phyloP scores from a whole-genome alignment of 2,888 invertebrate species.

The Eupithecia dodoneata region DNA sequence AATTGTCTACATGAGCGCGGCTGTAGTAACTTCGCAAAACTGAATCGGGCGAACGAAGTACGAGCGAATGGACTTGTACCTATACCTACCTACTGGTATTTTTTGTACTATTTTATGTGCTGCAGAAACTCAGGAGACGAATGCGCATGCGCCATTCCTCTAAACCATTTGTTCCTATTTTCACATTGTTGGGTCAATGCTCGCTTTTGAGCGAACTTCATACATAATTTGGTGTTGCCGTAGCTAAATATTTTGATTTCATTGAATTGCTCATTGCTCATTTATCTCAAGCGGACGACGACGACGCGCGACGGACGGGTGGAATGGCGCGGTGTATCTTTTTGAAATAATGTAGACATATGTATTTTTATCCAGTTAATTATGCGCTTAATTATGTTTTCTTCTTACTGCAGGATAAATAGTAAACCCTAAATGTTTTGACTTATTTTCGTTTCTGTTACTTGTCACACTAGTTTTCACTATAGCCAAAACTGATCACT shows the following conservation, averaged over 20 bases:
- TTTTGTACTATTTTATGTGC: not conserved
- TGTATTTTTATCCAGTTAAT: too few species aligned
- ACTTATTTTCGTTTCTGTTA: too few species aligned
- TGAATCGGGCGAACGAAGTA: constrained; percentile 8
- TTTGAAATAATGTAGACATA: too few species aligned
- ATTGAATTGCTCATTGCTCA: not conserved
- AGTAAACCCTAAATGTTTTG: too few species aligned
- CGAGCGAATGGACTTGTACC: not conserved
- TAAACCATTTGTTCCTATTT: constrained; percentile 54
- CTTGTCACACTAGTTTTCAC: too few species aligned
- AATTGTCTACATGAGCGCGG: constrained; percentile 66
- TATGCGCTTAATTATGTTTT: too few species aligned
- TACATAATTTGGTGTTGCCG: constrained; percentile 32
- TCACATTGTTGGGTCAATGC: constrained; percentile 61
- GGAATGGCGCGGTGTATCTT: too few species aligned
- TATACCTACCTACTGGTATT: not conserved
- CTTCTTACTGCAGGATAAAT: too few species aligned
- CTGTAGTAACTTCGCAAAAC: constrained; percentile 36
- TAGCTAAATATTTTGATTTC: not conserved
- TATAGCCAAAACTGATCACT: too few species aligned
- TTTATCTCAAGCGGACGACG: not conserved
- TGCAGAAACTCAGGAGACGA: constrained; percentile 52
- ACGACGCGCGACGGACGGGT: too few species aligned
- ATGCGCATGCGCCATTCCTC: constrained; percentile 84
- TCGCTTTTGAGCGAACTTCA: constrained; percentile 46